Evolutionary conservation across 2,888 invertebrate species (phyloP).

Genomic region (Nebria salina): DNA sequence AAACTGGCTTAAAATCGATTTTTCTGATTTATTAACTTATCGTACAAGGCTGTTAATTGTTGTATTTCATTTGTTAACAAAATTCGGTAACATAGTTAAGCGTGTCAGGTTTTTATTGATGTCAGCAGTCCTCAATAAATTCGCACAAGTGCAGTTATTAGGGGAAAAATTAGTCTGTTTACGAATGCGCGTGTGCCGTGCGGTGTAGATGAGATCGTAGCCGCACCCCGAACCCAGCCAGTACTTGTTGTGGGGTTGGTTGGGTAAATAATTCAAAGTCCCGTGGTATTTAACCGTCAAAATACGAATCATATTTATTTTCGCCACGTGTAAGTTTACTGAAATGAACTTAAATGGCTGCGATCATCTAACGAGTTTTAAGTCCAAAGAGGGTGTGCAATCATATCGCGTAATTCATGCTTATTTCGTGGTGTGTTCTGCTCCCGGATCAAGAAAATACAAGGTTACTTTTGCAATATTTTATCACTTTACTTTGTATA

Average conservation of each 20-base stretch:
- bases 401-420: conserved; percentile 77
- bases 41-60: not conserved
- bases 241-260: conserved; percentile 28
- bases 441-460: conserved; percentile 80
- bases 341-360: conserved; percentile 46
- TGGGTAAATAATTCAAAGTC: conserved; percentile 9
- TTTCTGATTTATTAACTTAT: not conserved
- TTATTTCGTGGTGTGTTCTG: conserved; percentile 85
- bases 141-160: not conserved
- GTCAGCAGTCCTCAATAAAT: not conserved
- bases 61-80: not conserved
- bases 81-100: not conserved
- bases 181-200: conserved; percentile 41
- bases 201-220: conserved; percentile 16
- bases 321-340: conserved; percentile 35
- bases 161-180: conserved; percentile 3
- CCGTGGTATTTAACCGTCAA: not conserved
- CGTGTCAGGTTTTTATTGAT: not conserved
- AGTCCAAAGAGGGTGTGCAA: conserved; percentile 67
- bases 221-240: conserved; percentile 35
- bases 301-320: not conserved
- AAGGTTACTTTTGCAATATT: conserved; percentile 69
- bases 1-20: not conserved
- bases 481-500: conserved; percentile 21
- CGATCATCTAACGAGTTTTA: conserved; percentile 44